Evolutionary conservation across 92 coral and sea anemone species (phyloP).

Genomic region (Desmophyllum pertusum): DNA sequence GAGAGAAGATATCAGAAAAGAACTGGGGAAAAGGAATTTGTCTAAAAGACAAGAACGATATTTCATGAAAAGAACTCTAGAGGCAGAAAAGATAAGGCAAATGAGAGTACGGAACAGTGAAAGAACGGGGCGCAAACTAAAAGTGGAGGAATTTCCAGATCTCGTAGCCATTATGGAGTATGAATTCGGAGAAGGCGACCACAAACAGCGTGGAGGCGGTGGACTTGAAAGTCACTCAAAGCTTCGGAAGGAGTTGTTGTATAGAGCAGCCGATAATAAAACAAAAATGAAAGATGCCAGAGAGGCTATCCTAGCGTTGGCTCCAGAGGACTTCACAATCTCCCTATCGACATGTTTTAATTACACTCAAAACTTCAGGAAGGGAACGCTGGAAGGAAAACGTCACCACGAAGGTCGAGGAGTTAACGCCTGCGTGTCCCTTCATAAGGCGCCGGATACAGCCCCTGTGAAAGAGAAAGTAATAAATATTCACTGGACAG

Average conservation of each 20-base stretch:
- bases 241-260: slow-evolving; percentile 43
- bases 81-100: slow-evolving; percentile 35
- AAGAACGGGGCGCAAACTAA: slow-evolving; percentile 41
- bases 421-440: slow-evolving; percentile 57
- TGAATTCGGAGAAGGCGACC: slow-evolving; percentile 52
- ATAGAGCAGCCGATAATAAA: slow-evolving; percentile 54
- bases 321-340: slow-evolving; percentile 39
- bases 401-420: slow-evolving; percentile 54
- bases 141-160: slow-evolving; percentile 55
- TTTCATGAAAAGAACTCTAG: slow-evolving; percentile 9
- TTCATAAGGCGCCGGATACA: slow-evolving; percentile 58
- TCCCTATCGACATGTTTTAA: slow-evolving; percentile 54
- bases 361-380: slow-evolving; percentile 54
- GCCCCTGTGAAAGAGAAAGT: slow-evolving; percentile 47
- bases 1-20: slow-evolving; percentile 32
- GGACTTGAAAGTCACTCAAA: slow-evolving; percentile 60
- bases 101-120: slow-evolving; percentile 38
- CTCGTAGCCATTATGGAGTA: slow-evolving; percentile 41
- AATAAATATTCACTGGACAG: slow-evolving; percentile 42
- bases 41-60: slow-evolving; percentile 22
- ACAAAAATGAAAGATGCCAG: slow-evolving; percentile 59
- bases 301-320: slow-evolving; percentile 53
- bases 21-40: slow-evolving; percentile 28
- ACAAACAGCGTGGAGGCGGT: slow-evolving; percentile 52
- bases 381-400: slow-evolving; percentile 50